Conservation (phyloP, 2,888 invertebrate genomes). For the Scotopteryx bipunctaria region DNA sequence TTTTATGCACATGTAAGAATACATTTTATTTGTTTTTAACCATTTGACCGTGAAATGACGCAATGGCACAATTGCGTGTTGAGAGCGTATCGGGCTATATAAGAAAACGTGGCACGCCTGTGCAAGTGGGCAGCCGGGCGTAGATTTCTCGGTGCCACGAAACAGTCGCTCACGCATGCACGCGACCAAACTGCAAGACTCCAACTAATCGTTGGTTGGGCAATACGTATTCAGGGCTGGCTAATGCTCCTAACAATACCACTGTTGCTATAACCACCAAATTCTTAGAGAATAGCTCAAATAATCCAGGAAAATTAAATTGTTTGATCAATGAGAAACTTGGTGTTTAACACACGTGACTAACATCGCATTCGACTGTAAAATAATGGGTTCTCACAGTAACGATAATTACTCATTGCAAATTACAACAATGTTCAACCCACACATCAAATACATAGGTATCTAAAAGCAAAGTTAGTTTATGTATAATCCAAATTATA, state of each 20-base stretch:
- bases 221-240: slow-evolving; percentile 38
- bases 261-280: slow-evolving; percentile 42
- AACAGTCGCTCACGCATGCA: slow-evolving; percentile 39
- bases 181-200: slow-evolving; percentile 40
- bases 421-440: not conserved
- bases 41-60: slow-evolving; percentile 43
- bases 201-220: slow-evolving; percentile 45
- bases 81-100: slow-evolving; percentile 45
- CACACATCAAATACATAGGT: not conserved
- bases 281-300: slow-evolving; percentile 35
- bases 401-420: slow-evolving; percentile 6
- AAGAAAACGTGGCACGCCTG: slow-evolving; percentile 42
- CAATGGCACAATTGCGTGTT: slow-evolving; percentile 47
- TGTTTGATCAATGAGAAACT: not conserved
- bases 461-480: not conserved
- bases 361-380: not conserved
- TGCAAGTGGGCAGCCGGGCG: slow-evolving; percentile 41
- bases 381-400: slow-evolving; percentile 6
- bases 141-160: slow-evolving; percentile 36
- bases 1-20: slow-evolving; percentile 14
- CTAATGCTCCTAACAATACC: slow-evolving; percentile 43
- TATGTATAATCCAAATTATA: not conserved
- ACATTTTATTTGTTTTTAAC: slow-evolving; percentile 29
- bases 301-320: not conserved
- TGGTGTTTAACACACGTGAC: slow-evolving; percentile 3